Evolutionary conservation across 2,113 vertebrate species (phyloP), one percentile per base, ranked within the genome.

Genomic region (Lepidothrix coronata): DNA sequence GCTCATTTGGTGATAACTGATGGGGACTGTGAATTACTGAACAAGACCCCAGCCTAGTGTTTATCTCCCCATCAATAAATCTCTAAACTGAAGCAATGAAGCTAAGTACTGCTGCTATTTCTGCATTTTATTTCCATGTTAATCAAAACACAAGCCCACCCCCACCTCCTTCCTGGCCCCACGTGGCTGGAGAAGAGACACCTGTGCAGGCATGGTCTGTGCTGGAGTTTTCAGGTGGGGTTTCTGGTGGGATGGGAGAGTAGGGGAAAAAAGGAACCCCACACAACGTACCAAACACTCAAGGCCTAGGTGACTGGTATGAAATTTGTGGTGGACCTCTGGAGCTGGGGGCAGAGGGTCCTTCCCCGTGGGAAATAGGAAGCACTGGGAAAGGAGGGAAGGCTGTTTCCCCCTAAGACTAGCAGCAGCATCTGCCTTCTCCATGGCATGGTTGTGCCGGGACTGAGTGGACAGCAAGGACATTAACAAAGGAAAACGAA

Each of bases 121-220:
- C 95, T 95, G 81, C 88, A 63, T 61, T 97, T 98, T 97, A 97
- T 97, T 97, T 97, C 95, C 96, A 58, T 95, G 95, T 98, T 96
- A 97, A 97, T 98, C 97, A 97, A 81, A 94, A 68, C 70, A 93
- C 48, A 68, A 91, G 55, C 67, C 48, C 20, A 16, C 14, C 31
- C 39, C 30, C 6, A 6, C 39, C 74, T 71, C 52, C 66, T 63
- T 35, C 33, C 39, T 5, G 4, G 27, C 14, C 57, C 44, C 1
- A 5, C 14, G 33, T 14, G n/a, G 30, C 18, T 37, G 79, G 39
- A 55, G 35, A 62, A 87, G 59, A 11, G 41, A 21, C 0, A 1
- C 6, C 15, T 0, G 0, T 5, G 70, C 82, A 17, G 43, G 20
- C 8, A 15, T 5, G 0, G 10, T 2, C 6, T 3, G 23, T 25